Evolutionary conservation across 2,113 vertebrate species (phyloP).

Genomic region (Neoarius graeffei): DNA sequence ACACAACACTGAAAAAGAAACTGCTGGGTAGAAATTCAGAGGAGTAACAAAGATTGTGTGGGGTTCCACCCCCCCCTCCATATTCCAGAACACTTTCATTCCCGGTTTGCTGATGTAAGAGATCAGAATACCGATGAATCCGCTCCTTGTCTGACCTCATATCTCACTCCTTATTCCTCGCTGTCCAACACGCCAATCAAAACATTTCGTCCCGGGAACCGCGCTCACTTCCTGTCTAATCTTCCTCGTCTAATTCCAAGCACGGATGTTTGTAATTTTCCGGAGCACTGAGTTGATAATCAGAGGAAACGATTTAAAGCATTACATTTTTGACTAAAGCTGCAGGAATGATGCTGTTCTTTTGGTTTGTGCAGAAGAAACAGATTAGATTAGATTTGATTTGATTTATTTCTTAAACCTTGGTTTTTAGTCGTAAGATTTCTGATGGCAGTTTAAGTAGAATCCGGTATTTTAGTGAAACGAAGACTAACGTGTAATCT

Average conservation of each 20-base stretch:
- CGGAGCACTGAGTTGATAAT: neutral
- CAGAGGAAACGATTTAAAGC: neutral
- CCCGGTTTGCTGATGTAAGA: conserved; percentile 29
- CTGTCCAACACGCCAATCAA: neutral
- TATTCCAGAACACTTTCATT: neutral
- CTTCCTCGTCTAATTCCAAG: neutral
- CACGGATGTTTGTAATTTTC: conserved; percentile 2
- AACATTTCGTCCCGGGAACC: conserved; percentile 29
- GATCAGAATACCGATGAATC: conserved; percentile 41
- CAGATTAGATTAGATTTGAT: too few species aligned
- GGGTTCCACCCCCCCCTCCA: too few species aligned
- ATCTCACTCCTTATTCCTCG: neutral
- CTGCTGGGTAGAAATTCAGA: neutral
- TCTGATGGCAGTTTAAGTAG: too few species aligned
- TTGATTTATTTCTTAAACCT: too few species aligned
- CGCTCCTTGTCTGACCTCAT: conserved; percentile 12
- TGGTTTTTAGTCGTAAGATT: too few species aligned
- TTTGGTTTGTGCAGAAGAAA: too few species aligned
- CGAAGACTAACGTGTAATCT: too few species aligned
- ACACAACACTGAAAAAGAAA: neutral
- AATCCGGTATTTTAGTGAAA: too few species aligned
- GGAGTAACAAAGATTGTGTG: too few species aligned
- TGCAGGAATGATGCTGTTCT: neutral
- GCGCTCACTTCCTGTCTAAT: conserved; percentile 13
- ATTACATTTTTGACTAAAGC: neutral